Evolutionary conservation across 2,113 vertebrate genomes (phyloP).

Genomic region (Damaliscus lunatus): DNA sequence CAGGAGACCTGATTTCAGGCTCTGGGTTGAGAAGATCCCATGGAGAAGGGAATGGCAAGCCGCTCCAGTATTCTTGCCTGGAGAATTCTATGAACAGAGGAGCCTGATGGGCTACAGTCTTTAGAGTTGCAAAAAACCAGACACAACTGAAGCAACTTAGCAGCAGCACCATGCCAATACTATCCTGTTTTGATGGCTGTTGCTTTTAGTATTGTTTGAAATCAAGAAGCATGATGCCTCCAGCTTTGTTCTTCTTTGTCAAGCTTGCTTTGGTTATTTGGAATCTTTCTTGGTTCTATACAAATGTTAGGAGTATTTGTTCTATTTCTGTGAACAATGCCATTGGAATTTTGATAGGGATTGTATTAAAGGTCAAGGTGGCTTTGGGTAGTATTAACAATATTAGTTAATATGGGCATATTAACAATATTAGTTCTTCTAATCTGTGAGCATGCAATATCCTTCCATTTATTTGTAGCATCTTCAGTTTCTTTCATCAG

Average conservation of each 20-base stretch:
- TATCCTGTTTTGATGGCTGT: not conserved
- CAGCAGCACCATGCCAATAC: not conserved
- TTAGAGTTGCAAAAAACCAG: not conserved
- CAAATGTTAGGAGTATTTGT: not conserved
- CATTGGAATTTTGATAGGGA: not conserved
- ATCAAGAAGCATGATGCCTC: not conserved
- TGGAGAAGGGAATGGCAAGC: not conserved
- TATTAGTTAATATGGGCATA: not conserved
- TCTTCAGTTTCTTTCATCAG: not conserved
- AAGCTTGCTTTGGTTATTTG: not conserved
- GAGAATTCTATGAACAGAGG: not conserved
- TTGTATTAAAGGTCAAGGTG: not conserved
- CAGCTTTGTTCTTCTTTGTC: not conserved
- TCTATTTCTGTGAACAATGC: not conserved
- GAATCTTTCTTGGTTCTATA: not conserved
- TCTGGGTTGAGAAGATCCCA: not conserved
- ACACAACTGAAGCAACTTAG: not conserved
- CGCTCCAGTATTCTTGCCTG: not conserved
- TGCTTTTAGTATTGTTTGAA: not conserved
- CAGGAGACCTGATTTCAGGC: not conserved
- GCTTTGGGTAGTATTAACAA: not conserved
- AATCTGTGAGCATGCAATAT: not conserved
- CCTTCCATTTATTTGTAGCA: not conserved
- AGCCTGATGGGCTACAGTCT: not conserved
- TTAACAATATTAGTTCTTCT: not conserved